A percentile compares a stretch with the other conserved stretches of the same genome.
These are phyloP conservation scores for Neopipo cinnamomea DNA, from an alignment of 2,113 vertebrate species.

Conservation along the genomic window DNA sequence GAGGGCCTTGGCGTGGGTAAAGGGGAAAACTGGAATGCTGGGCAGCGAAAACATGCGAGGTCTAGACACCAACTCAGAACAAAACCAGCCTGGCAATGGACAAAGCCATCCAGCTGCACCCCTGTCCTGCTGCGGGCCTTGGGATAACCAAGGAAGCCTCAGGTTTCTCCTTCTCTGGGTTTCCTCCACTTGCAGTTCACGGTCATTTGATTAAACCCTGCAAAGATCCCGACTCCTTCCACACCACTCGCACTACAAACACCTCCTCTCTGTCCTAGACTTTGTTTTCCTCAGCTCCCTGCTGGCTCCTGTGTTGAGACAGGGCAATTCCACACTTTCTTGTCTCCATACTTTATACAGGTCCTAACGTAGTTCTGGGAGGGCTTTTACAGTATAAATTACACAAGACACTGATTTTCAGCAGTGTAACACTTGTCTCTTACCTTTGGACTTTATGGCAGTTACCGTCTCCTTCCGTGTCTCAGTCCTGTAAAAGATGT, in stretches of 20 bases:
- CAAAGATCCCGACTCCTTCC: not conserved
- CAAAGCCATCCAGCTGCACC: not conserved
- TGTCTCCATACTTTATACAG: not conserved
- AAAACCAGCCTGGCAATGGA: not conserved
- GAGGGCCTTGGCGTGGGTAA: not conserved
- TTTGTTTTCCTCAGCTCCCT: not conserved
- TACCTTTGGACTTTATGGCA: constrained; percentile 85
- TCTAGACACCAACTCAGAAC: not conserved
- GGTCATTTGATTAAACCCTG: not conserved
- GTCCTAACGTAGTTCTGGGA: accelerated
- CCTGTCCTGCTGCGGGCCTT: accelerated
- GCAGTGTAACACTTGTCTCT: not conserved
- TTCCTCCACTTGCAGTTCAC: not conserved
- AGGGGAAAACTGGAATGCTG: not conserved
- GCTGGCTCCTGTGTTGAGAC: not conserved
- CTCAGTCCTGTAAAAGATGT: constrained; percentile 76
- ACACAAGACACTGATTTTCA: not conserved
- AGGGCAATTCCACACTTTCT: not conserved
- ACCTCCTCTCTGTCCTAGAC: not conserved
- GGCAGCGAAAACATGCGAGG: not conserved
- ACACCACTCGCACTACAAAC: accelerated
- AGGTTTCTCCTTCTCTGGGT: not conserved
- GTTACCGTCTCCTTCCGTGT: constrained; percentile 48
- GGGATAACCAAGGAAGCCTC: not conserved
- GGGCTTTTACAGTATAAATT: not conserved